Evolutionary conservation across 2,888 invertebrate species (phyloP).

Genomic region (Allygus modestus): DNA sequence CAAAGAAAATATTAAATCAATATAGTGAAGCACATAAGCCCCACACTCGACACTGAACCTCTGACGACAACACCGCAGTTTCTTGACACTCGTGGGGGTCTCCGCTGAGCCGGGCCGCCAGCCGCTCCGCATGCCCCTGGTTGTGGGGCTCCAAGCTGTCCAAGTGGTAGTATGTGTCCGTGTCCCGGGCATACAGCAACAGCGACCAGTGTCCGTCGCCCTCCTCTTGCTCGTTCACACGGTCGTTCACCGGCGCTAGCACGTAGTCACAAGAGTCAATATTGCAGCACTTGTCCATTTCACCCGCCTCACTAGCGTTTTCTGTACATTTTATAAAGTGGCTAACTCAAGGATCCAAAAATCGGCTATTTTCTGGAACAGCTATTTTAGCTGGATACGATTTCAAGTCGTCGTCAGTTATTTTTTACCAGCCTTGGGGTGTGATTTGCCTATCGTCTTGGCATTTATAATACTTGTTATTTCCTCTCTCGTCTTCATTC

Average conservation of each 20-base stretch:
- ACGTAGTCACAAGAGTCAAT: constrained; percentile 22
- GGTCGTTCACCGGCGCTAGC: constrained; percentile 34
- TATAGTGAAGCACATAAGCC: constrained; percentile 24
- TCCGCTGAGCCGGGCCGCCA: constrained; percentile 18
- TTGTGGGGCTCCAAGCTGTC: constrained; percentile 27
- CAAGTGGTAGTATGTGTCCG: constrained; percentile 7
- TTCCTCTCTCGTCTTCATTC: neutral
- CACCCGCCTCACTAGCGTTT: neutral
- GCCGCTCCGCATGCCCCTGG: neutral
- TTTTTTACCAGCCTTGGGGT: neutral
- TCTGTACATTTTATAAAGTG: neutral
- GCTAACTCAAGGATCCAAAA: neutral
- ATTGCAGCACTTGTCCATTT: neutral
- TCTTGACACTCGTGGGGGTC: neutral
- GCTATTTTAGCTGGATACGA: neutral
- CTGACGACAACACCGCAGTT: constrained; percentile 7
- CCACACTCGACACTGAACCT: constrained; percentile 19
- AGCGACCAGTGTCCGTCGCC: constrained; percentile 32
- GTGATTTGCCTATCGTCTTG: neutral
- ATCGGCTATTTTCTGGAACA: neutral
- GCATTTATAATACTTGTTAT: neutral
- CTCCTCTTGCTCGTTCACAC: neutral
- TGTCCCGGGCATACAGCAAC: neutral
- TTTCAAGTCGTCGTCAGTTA: neutral
- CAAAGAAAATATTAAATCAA: neutral